Evolutionary conservation across 1,140 invertebrate species (phyloP).

Genomic region (Drosophila nebulosa): DNA sequence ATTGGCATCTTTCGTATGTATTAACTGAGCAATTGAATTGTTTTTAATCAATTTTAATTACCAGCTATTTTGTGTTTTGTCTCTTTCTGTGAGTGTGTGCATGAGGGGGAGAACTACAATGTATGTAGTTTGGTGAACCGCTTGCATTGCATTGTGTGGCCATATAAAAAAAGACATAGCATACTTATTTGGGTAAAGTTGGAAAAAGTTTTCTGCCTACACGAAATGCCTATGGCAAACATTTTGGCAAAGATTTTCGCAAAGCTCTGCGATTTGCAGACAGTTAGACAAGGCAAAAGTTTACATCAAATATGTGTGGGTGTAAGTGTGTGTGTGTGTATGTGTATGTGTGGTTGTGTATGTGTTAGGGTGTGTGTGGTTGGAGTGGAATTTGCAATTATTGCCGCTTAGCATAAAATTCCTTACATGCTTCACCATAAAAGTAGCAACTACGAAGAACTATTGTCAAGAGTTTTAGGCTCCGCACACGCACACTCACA

Average conservation of each 20-base stretch:
- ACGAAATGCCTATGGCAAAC: constrained; percentile 71
- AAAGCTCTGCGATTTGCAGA: constrained; percentile 74
- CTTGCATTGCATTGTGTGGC: too few species aligned
- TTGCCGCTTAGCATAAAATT: constrained; percentile 76
- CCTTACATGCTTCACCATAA: constrained; percentile 61
- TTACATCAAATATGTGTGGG: constrained; percentile 26
- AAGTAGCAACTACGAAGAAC: constrained; percentile 71
- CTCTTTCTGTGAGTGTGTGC: neutral
- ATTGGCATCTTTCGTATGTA: constrained; percentile 41
- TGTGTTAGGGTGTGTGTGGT: constrained; percentile 35
- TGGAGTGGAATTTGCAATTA: constrained; percentile 76
- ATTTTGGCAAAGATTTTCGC: constrained; percentile 75
- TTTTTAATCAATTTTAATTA: constrained; percentile 57
- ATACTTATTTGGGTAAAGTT: constrained; percentile 50
- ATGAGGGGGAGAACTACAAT: constrained; percentile 36
- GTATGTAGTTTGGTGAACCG: constrained; percentile 44
- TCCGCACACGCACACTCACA: constrained; percentile 6
- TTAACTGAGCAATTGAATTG: constrained; percentile 50
- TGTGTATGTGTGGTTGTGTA: constrained; percentile 7
- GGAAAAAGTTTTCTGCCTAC: constrained; percentile 49
- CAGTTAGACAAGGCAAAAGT: constrained; percentile 70
- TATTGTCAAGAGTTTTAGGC: constrained; percentile 71
- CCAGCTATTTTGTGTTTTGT: constrained; percentile 5
- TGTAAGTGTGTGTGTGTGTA: neutral
- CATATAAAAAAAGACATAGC: constrained; percentile 65